Evolutionary conservation across 2,797 vertebrate species (phyloP), one percentile per base, ranked within the genome.

Genomic region (Kryptopterus vitreolus): DNA sequence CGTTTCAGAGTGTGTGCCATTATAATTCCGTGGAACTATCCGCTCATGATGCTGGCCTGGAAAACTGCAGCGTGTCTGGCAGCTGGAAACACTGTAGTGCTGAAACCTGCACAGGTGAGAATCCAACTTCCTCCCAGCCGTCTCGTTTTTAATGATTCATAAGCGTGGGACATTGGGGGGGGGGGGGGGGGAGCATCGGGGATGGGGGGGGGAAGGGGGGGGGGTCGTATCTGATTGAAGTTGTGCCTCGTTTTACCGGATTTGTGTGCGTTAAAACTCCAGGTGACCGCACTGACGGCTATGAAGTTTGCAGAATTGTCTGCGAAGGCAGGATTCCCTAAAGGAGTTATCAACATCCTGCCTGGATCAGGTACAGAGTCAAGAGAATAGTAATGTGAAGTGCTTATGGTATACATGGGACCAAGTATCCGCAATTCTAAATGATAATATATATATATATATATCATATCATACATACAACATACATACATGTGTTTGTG

Each of bases 41-140:
- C 95, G 7, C 87, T 96, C 55, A 96, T 96, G 95, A 96, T 96
- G 95, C 81, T 96, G 80, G 94, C 95, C 61, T 96, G 95, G 95
- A 96, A 96, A 87, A 90, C 94, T 0, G 95, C 95, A 0, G 95
- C 95, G 70, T 96, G 95, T 74, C 89, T 96, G 76, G 91, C 95
- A n/a, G 95, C 95, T 0, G 95, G 95, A 33, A 96, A 96, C 91
- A 96, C 95, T 0, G 86, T 96, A 0, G 94, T 96, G 59, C 93
- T 96, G 79, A 96, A 96, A 88, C 95, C 95, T 0, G 94, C 95
- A 50, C 95, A 96, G 94, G 96, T 96, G 38, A 85, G 86, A 15
- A 12, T 5, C 31, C n/a, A n/a, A n/a, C n/a, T n/a, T n/a, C n/a
- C n/a, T n/a, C n/a, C n/a, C n/a, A n/a, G n/a, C n/a, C n/a, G n/a